Percentiles rank a stretch among this genome's conserved stretches.
Conservation (phyloP, 2,113 vertebrate genomes). For the Scomber scombrus region DNA sequence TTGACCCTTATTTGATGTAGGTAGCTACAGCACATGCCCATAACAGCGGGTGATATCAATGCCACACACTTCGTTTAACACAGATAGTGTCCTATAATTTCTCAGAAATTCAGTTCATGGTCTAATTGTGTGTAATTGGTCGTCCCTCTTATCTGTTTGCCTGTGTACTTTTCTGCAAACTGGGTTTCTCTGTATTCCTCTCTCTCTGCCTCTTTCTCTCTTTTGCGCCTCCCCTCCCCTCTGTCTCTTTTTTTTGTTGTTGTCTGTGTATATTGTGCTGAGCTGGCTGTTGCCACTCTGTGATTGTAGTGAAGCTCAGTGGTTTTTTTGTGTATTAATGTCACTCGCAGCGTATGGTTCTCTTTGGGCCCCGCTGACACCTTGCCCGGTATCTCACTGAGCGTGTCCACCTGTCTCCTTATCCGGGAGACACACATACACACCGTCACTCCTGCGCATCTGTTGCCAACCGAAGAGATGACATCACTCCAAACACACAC, state of each 20-base stretch:
- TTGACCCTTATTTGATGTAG: constrained; percentile 25
- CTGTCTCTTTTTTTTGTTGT: constrained; percentile 43
- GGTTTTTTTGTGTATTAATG: constrained; percentile 44
- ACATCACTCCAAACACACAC: constrained; percentile 62
- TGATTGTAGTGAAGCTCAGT: constrained; percentile 61
- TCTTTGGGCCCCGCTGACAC: constrained; percentile 62
- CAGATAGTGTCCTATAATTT: constrained; percentile 19
- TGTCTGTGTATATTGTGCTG: constrained; percentile 68
- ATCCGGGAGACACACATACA: constrained; percentile 39
- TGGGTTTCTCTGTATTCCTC: constrained; percentile 11
- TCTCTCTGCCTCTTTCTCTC: constrained; percentile 26
- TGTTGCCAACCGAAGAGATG: constrained; percentile 45
- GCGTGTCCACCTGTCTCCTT: constrained; percentile 73
- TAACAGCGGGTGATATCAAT: neutral
- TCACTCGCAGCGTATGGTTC: constrained; percentile 59
- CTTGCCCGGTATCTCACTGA: constrained; percentile 61
- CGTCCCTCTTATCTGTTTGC: constrained; percentile 31
- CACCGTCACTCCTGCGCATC: constrained; percentile 26
- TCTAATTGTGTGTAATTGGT: constrained; percentile 35
- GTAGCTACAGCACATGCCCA: neutral
- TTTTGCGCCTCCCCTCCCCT: constrained; percentile 12
- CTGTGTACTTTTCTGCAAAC: constrained; percentile 36
- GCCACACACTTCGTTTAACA: neutral
- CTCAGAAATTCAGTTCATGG: constrained; percentile 31
- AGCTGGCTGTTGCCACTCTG: constrained; percentile 66